Conservation (phyloP, 2,113 vertebrate genomes). For the Tachysurus fulvidraco region DNA sequence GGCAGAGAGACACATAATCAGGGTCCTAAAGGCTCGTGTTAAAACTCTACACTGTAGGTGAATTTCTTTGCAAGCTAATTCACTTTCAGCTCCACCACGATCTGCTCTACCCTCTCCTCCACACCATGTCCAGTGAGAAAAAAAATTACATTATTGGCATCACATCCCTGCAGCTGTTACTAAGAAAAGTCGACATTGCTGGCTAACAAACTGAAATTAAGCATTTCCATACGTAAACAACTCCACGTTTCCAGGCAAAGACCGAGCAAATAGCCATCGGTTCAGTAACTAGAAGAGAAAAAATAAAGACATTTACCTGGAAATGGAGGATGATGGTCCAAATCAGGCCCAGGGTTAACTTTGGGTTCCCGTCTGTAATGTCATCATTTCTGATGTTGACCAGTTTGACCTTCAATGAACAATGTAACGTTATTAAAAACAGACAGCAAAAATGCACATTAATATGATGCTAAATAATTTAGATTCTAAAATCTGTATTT, state of each 20-base stretch:
- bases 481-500: no score
- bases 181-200: not conserved
- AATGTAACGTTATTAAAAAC: not conserved
- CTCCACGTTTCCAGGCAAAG: not conserved
- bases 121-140: not conserved
- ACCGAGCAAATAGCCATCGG: not conserved
- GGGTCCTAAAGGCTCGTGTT: not conserved
- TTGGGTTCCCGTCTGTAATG: constrained; percentile 97
- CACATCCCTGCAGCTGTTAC: constrained; percentile 12
- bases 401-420: constrained; percentile 84
- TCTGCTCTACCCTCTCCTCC: not conserved
- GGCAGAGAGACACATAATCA: not conserved
- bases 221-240: not conserved
- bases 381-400: constrained; percentile 98
- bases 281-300: not conserved
- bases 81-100: not conserved
- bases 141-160: not conserved
- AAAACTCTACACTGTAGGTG: not conserved
- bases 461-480: no score
- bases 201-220: not conserved
- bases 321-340: constrained; percentile 99
- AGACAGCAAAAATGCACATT: not conserved
- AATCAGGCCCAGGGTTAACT: constrained; percentile 94
- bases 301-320: constrained; percentile 78
- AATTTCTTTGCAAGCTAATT: not conserved